Evolutionary conservation across 2,113 vertebrate species (phyloP).

Genomic region (Lynx canadensis): DNA sequence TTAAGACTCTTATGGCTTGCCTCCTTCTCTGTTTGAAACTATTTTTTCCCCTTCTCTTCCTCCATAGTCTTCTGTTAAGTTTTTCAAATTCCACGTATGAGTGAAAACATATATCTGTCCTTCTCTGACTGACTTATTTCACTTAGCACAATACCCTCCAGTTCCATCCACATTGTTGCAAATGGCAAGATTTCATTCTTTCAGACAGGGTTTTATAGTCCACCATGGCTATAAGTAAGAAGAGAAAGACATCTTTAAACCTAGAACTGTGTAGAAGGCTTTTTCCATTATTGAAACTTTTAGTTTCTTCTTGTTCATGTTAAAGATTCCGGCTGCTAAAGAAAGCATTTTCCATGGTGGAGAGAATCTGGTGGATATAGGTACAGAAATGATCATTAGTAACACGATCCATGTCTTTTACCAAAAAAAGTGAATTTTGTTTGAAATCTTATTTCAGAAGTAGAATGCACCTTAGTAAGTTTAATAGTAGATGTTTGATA

Average conservation of each 20-base stretch:
- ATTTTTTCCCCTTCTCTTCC: no score
- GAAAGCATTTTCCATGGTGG: background rate
- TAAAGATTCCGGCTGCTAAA: background rate
- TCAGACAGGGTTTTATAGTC: background rate
- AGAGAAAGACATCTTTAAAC: conserved; percentile 13
- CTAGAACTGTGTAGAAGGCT: background rate
- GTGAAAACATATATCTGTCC: no score
- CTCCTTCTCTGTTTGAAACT: no score
- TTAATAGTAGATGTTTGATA: background rate
- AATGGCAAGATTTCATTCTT: no score
- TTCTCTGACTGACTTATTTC: no score
- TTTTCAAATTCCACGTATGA: no score
- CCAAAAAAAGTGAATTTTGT: background rate
- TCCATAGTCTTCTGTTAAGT: no score
- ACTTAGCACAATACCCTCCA: no score
- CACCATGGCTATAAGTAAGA: background rate
- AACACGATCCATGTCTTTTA: background rate
- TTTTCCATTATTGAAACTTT: background rate
- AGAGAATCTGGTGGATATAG: background rate
- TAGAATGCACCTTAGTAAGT: background rate
- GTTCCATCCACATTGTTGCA: no score
- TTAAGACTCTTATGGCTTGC: no score
- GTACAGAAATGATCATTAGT: conserved; percentile 8
- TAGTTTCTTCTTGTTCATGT: background rate
- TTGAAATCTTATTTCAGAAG: background rate